Evolutionary conservation across 2,113 vertebrate genomes (phyloP).

Genomic region (Falcunculus frontatus): DNA sequence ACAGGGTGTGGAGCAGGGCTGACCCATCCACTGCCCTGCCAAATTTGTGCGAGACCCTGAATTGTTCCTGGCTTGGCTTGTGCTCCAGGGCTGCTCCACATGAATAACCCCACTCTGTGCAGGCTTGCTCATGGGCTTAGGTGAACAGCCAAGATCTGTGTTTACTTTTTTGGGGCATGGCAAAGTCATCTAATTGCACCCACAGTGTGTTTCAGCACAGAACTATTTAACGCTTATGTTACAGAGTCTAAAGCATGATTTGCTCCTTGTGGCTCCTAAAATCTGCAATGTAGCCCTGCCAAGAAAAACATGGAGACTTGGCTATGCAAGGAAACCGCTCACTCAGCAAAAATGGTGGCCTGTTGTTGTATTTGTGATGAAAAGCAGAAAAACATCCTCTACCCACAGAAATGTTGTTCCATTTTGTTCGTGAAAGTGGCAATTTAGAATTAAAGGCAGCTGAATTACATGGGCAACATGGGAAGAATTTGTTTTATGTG

Average conservation of each 20-base stretch:
- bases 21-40: not conserved
- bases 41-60: not conserved
- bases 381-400: slow-evolving; percentile 26
- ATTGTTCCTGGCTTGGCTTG: not conserved
- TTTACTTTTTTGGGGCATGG: not conserved
- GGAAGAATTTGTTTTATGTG: slow-evolving; percentile 32
- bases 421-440: slow-evolving; percentile 32
- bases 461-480: slow-evolving; percentile 11
- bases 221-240: slow-evolving; percentile 30
- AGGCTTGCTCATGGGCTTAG: not conserved
- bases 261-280: slow-evolving; percentile 39
- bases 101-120: not conserved
- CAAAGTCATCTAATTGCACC: slow-evolving; percentile 9
- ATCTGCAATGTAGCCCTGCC: slow-evolving; percentile 19
- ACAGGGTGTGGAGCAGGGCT: not conserved
- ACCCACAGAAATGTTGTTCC: slow-evolving; percentile 37
- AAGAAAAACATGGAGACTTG: slow-evolving; percentile 42
- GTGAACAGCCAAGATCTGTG: not conserved
- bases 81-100: not conserved
- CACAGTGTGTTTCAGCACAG: not conserved
- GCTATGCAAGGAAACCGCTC: slow-evolving; percentile 23
- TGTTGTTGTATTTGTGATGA: slow-evolving; percentile 17
- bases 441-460: slow-evolving; percentile 38
- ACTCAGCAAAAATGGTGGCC: slow-evolving; percentile 34
- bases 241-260: not conserved